Evolutionary conservation across 2,888 invertebrate species (phyloP), one percentile per base, ranked within the genome.

Genomic region (Dyspetes luteomarginatus): DNA sequence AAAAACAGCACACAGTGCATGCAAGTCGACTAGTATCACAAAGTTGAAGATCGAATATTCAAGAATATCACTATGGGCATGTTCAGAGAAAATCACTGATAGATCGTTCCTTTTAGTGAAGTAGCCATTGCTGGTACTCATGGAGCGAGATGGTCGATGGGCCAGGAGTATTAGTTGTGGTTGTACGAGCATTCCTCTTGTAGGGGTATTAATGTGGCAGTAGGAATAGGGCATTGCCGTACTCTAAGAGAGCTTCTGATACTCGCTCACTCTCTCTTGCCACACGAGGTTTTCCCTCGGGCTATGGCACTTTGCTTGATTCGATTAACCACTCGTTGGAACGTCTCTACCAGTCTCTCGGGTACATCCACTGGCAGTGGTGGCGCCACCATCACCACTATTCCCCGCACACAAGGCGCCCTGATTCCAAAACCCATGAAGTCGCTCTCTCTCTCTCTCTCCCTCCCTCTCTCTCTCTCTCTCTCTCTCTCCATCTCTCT

Each of bases 251-350:
- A 45, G 65, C 75, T 9, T 17, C 60, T 28, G 50, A 72, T 75
- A 52, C 60, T 41, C 60, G 2, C 9, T 22, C n/a, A 56, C 41
- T 60, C 56, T 30, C 72, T 67, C 55, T 60, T 36, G 4, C 36
- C 67, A 48, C 58, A 26, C 72, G 68, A 78, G 74, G 36, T 52
- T 68, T 71, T 72, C 78, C 78, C 73, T 62, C 30, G 55, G 78
- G 81, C 82, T 81, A 74, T 83, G 81, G 86, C 88, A 88, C 87
- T 88, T 86, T 84, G 78, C 85, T 85, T 87, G 83, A 88, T 83
- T 81, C 87, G 86, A 87, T 88, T 88, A 88, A 86, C 84, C 83
- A 86, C 84, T 88, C 86, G 82, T 86, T 88, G 86, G 83, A 87
- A 87, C 83, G 83, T 85, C 82, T 85, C 52, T 45, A 55, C 28